Conservation (phyloP, 1,140 invertebrate genomes). For the Diorhabda elongata region DNA sequence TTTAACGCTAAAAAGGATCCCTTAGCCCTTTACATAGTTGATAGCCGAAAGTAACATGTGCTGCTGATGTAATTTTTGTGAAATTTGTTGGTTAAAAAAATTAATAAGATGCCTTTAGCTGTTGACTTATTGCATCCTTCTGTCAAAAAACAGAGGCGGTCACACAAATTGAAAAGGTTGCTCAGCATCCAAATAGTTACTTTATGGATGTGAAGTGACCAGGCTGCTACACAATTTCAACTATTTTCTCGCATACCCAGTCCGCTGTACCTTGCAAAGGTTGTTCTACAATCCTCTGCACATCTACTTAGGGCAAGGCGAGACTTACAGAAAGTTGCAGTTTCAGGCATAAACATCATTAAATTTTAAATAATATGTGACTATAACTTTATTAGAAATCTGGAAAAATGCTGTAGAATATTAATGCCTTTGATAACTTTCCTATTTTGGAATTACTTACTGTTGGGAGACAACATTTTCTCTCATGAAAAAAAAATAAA, state of each 20-base stretch:
- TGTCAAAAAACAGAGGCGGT: conserved; percentile 87
- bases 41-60: conserved; percentile 40
- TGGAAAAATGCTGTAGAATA: no score
- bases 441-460: no score
- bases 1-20: conserved; percentile 23
- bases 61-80: conserved; percentile 25
- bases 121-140: conserved; percentile 95
- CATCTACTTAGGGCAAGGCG: conserved; percentile 97
- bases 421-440: no score
- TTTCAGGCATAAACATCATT: conserved; percentile 47
- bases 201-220: conserved; percentile 99
- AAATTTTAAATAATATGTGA: conserved; percentile 22
- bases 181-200: conserved; percentile 98
- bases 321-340: conserved; percentile 88
- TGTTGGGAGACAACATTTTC: no score
- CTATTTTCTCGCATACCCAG: conserved; percentile 98
- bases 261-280: conserved; percentile 97
- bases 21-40: conserved; percentile 39
- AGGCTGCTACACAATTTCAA: conserved; percentile 98
- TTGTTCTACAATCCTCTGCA: conserved; percentile 96
- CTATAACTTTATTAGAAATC: conserved; percentile 1
- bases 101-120: conserved; percentile 64
- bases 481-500: no score
- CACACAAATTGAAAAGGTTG: conserved; percentile 82
- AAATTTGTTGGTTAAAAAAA: conserved; percentile 21